Base-by-base conservation (phyloP, 30 jellyfish, hydroid and myxozoan species). In the Phacellophora camtschatica region DNA sequence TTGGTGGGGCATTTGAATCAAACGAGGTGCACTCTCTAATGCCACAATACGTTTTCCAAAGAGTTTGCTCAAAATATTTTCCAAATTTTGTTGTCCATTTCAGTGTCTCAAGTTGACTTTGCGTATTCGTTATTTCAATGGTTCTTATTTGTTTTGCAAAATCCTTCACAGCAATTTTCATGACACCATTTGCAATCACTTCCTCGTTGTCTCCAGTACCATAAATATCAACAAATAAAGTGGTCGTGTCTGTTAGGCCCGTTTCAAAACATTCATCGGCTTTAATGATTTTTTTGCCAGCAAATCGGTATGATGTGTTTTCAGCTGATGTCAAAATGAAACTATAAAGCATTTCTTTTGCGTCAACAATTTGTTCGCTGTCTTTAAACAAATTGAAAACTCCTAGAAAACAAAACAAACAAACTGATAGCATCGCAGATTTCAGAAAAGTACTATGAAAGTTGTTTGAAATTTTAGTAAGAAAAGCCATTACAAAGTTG, bases 211-310 rank as follows among this genome's bases (percentile, higher is more conserved):
- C 51, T 5, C 41, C 29, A 5, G 22, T 35, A 1, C 62, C 56
- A 31, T 30, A 39, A 12, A 77, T 58, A 7, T 77, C 57, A 22
- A 64, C 84, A 45, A 30, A 77, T 1, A 77, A 36, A 39, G 76
- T 42, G 12, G 90, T 77, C 57, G 90, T 58, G 32, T 77, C 90
- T 35, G 12, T n/a, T 11, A 77, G 72, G 57, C 90, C 90, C 33
- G 53, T 63, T 3, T 45, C 81, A 12, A 7, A n/a, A 74, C 51
- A 51, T 3, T 20, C 22, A 29, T 54, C 83, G 9, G 20, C 54
- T 22, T 58, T 56, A 18, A 77, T 64, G 30, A 18, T 22, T 43
- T 36, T 61, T 15, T 20, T 77, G 24, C 90, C 90, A 10, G 33
- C 16, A 58, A 77, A 77, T 35, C 61, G 51, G 43, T 36, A 77